Base-by-base conservation (phyloP, 2,888 invertebrate species). In the Sthenelais limicola region DNA sequence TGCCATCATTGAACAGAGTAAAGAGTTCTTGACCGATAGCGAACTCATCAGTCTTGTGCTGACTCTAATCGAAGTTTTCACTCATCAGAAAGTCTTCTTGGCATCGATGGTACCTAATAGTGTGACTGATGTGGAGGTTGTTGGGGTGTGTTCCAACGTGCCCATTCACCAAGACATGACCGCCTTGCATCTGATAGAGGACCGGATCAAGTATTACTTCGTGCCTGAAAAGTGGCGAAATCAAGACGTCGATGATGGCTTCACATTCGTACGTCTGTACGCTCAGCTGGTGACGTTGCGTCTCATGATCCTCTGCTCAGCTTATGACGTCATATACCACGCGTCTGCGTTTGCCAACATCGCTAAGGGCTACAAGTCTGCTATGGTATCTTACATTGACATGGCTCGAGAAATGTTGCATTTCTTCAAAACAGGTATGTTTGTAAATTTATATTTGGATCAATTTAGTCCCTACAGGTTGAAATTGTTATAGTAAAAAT, bases 181-280 rank as follows among this genome's bases (percentile, higher is more conserved):
- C 2, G 56, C 56, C 30, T 33, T 56, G 56, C 56, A 56, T 28
- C 12, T 56, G 18, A 1, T 56, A 15, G 56, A 56, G 32, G 56
- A 56, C 30, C 18, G 56, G 7, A 56, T 56, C 32, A 56, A 56
- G 56, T n/a, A 30, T 18, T 56, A 56, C 56, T 56, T 56, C 49
- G 33, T 49, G 49, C 68, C 68, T 24, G 32, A 68, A 9, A 7
- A 49, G 30, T 48, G 68, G 68, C 49, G 32, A 3, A 47, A 28
- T 1, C 32, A 43, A n/a, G 49, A 21, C 68, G 68, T 47, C 26
- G 28, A 68, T 49, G 33, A 15, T 4, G 15, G n/a, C 26, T 18
- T 47, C 30, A 32, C 68, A 3, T 32, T 49, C 49, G 68, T 68
- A 48, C 26, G 68, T 48, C 68, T 38, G 68, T 68, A 48, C 49